These are phyloP conservation scores for Centropyge bicolor DNA, from an alignment of 2,797 vertebrate species.

Conservation along the genomic window DNA sequence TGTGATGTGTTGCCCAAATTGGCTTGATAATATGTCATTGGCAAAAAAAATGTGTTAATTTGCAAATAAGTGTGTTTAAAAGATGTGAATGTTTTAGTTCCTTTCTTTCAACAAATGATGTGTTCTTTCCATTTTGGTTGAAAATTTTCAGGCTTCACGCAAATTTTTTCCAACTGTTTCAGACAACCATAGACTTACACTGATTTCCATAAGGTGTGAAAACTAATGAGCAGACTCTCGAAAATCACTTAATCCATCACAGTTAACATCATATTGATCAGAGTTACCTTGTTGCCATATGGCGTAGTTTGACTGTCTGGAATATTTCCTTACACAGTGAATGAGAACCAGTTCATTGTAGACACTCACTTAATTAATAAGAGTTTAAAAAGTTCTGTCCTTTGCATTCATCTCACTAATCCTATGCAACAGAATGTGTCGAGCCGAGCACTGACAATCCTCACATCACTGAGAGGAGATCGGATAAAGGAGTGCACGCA, in stretches of 20 bases:
- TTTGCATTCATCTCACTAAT: neutral
- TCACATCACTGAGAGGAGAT: constrained; percentile 39
- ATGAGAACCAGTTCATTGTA: neutral
- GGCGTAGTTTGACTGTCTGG: too few relatives aligned
- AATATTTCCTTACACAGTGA: neutral
- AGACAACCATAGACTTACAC: neutral
- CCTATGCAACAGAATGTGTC: neutral
- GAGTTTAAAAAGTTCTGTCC: neutral
- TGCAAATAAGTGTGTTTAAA: neutral
- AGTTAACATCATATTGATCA: neutral
- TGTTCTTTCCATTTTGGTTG: neutral
- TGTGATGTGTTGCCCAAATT: neutral
- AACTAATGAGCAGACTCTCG: neutral
- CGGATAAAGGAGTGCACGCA: constrained; percentile 29
- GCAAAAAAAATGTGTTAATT: neutral
- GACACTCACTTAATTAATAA: neutral
- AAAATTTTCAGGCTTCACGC: neutral
- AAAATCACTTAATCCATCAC: neutral
- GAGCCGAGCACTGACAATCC: constrained; percentile 13
- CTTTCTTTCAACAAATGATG: neutral
- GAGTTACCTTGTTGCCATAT: neutral
- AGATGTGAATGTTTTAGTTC: neutral
- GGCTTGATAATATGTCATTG: neutral
- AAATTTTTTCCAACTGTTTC: neutral
- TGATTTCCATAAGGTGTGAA: neutral